Conservation (phyloP, 1,140 invertebrate genomes). For the Apis florea region DNA sequence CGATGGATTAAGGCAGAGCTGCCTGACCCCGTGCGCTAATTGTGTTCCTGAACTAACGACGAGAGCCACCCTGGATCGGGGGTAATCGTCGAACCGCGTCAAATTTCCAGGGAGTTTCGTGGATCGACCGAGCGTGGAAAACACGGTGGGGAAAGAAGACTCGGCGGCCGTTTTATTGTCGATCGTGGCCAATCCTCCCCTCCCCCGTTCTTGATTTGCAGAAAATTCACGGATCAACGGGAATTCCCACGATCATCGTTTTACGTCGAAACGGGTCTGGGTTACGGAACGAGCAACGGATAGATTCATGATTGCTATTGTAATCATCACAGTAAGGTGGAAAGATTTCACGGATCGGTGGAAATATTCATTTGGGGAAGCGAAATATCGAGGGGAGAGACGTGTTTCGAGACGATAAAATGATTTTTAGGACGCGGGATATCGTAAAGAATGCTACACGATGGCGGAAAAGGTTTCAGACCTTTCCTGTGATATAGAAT, state of each 20-base stretch:
- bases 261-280: neutral
- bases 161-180: conserved; percentile 40
- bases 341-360: conserved; percentile 44
- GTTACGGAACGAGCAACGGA: neutral
- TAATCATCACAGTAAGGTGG: neutral
- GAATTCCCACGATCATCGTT: conserved; percentile 50
- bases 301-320: conserved; percentile 26
- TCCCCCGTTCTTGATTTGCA: conserved; percentile 44
- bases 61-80: neutral
- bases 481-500: neutral
- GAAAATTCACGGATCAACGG: conserved; percentile 55
- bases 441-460: conserved; percentile 3
- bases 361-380: conserved; percentile 17
- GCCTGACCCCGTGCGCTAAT: conserved; percentile 22
- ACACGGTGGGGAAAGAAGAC: conserved; percentile 4
- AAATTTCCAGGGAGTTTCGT: conserved; percentile 35
- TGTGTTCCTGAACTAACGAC: conserved; percentile 38
- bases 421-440: conserved; percentile 18
- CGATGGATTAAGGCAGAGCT: conserved; percentile 10
- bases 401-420: conserved; percentile 8
- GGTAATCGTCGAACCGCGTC: conserved; percentile 26
- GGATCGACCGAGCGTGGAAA: conserved; percentile 34
- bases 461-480: conserved; percentile 16
- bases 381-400: neutral
- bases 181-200: conserved; percentile 8